These are phyloP conservation scores for Bubo scandiacus DNA, from an alignment of 2,113 vertebrate genomes.

Conservation along the genomic window DNA sequence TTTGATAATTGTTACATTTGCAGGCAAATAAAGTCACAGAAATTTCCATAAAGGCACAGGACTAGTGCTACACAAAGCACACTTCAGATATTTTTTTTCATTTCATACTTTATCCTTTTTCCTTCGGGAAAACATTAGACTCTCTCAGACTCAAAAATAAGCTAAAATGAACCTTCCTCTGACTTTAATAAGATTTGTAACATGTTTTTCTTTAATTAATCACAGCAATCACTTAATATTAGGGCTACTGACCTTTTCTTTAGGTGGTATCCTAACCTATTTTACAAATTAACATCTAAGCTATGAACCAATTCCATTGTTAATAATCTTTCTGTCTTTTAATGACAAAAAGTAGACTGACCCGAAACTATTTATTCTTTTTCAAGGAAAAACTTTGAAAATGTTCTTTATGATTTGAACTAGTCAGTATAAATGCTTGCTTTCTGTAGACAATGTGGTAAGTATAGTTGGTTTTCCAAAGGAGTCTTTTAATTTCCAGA, in stretches of 20 bases:
- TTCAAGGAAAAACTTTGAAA: neutral
- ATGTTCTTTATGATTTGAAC: neutral
- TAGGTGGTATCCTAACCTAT: neutral
- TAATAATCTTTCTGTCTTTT: neutral
- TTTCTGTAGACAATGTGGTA: neutral
- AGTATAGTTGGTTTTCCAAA: neutral
- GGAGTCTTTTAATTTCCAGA: neutral
- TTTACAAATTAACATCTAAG: neutral
- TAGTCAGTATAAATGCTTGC: neutral
- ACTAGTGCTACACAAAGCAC: neutral
- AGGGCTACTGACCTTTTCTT: neutral
- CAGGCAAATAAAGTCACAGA: constrained; percentile 7
- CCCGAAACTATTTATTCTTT: neutral
- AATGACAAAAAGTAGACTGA: neutral
- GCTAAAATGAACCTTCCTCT: neutral
- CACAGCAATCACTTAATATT: neutral
- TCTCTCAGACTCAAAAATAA: neutral
- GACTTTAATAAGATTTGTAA: neutral
- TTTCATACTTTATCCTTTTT: neutral
- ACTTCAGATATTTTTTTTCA: neutral
- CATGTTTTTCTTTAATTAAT: neutral
- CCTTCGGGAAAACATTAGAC: neutral
- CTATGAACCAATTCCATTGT: neutral
- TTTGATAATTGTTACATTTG: constrained; percentile 32
- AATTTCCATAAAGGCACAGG: neutral